A percentile compares a stretch with the other conserved stretches of the same genome.
phyloP scores from a whole-genome alignment of 2,113 vertebrate species.

The Apeltes quadracus region DNA sequence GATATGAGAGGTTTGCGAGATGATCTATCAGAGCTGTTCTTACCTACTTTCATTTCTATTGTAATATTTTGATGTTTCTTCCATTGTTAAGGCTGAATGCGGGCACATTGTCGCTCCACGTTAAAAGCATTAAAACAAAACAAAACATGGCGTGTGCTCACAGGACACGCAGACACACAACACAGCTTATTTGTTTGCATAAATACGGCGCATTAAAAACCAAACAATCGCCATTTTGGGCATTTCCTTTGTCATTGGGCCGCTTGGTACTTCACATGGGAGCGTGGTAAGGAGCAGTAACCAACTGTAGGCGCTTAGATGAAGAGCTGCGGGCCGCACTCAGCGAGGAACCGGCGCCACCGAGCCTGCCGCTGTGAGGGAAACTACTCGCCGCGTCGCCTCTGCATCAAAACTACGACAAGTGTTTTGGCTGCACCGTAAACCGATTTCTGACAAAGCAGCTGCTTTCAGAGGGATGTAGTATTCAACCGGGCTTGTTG shows the following conservation, averaged over 20 bases:
- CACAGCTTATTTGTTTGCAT: neutral
- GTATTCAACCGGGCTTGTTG: neutral
- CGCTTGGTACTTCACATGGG: neutral
- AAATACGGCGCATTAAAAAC: neutral
- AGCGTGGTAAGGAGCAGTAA: neutral
- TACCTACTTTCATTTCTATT: neutral
- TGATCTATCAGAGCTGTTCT: neutral
- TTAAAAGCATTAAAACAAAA: neutral
- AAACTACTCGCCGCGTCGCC: neutral
- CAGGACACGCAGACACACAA: neutral
- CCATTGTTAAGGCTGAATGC: neutral
- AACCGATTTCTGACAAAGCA: neutral
- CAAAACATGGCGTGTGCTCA: neutral
- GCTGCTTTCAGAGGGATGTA: neutral
- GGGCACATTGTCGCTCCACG: neutral
- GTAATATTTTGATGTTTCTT: neutral
- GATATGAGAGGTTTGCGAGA: too few relatives aligned
- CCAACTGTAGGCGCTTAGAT: neutral
- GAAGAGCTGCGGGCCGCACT: neutral
- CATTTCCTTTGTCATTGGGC: neutral
- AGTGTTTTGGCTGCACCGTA: neutral
- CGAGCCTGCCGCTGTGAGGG: neutral
- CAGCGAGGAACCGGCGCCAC: neutral
- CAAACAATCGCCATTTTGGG: neutral
- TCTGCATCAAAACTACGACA: neutral